A percentile compares a stretch with the other conserved stretches of the same genome.
phyloP scores from a whole-genome alignment of 1,140 invertebrate species.

The Paraescarpia echinospica region DNA sequence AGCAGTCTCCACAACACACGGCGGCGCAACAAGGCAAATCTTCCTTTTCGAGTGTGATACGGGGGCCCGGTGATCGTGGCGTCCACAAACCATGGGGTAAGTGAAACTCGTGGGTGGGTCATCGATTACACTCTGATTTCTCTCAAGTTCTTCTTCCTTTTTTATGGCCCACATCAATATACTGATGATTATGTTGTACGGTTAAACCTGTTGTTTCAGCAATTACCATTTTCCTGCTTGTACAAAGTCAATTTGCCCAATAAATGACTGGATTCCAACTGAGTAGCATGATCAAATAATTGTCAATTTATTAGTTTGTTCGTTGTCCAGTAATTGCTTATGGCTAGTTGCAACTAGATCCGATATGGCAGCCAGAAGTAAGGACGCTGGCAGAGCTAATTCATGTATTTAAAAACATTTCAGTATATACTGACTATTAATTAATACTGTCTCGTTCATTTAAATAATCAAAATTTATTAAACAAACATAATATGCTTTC shows the following conservation, averaged over 20 bases:
- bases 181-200: no score
- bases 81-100: conserved; percentile 50
- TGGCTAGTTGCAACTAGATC: neutral
- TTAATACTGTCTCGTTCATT: neutral
- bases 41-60: conserved; percentile 50
- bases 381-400: neutral
- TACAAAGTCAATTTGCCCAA: neutral
- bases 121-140: neutral
- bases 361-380: neutral
- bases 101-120: neutral
- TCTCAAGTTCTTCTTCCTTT: neutral
- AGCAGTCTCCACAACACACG: conserved; percentile 31
- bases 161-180: no score
- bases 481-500: neutral
- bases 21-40: conserved; percentile 49
- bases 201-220: conserved; percentile 17
- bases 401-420: neutral
- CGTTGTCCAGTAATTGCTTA: neutral
- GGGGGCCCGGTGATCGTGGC: conserved; percentile 43
- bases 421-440: neutral
- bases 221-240: conserved; percentile 8
- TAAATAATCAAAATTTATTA: no score
- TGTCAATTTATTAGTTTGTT: neutral
- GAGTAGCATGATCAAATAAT: neutral
- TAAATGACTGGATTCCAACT: neutral